Evolutionary conservation across 2,797 vertebrate species (phyloP).

Genomic region (Melanotaenia boesemani): DNA sequence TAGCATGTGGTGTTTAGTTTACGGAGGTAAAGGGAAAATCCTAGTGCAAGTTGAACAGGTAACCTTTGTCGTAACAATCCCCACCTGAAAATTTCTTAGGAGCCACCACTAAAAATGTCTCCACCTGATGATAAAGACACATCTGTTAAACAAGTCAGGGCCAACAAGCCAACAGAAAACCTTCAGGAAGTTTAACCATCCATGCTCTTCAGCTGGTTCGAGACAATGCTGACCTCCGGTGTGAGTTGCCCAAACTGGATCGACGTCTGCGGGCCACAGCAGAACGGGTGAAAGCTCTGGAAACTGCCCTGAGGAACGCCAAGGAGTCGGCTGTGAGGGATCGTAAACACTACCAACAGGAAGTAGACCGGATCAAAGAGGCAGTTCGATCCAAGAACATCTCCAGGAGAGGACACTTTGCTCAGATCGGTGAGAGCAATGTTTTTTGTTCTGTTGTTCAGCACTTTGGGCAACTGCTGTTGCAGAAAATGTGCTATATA

Average conservation of each 20-base stretch:
- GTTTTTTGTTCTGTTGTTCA: no score
- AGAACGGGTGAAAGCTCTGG: conserved; percentile 93
- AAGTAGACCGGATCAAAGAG: conserved; percentile 97
- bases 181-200: neutral
- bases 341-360: conserved; percentile 95
- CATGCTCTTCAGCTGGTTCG: conserved; percentile 86
- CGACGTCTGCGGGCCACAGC: conserved; percentile 94
- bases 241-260: conserved; percentile 97
- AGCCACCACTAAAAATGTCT: no score
- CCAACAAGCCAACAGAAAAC: neutral
- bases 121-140: no score
- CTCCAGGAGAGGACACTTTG: conserved; percentile 88
- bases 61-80: no score
- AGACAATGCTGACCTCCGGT: conserved; percentile 91
- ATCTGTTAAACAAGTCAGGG: no score
- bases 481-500: no score
- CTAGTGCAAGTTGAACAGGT: no score
- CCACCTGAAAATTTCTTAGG: no score
- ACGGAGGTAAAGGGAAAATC: no score
- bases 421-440: conserved; percentile 89
- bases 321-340: conserved; percentile 91
- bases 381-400: conserved; percentile 91
- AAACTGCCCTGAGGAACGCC: conserved; percentile 90
- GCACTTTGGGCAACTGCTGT: no score
- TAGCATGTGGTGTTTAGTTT: no score